A percentile compares a stretch with the other conserved stretches of the same genome.
These are phyloP conservation scores for Danio jaintianensis DNA, from an alignment of 2,797 vertebrate species.

Conservation along the genomic window DNA sequence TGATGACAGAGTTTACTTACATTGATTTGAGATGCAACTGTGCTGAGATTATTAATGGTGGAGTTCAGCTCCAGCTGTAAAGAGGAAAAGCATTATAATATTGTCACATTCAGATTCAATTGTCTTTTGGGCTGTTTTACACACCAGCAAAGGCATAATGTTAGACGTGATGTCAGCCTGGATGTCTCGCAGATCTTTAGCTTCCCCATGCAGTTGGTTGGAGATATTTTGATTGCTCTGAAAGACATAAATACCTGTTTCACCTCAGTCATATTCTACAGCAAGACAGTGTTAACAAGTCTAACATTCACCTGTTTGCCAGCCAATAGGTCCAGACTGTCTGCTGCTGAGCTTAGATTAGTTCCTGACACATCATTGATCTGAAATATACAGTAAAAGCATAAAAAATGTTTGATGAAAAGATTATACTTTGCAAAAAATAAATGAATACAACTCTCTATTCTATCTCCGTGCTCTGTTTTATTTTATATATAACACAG, in stretches of 20 bases:
- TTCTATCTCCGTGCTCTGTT: too few relatives aligned
- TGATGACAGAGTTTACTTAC: conserved; percentile 73
- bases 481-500: too few relatives aligned
- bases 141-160: conserved; percentile 73
- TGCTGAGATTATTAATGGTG: conserved; percentile 65
- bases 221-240: conserved; percentile 47
- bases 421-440: too few relatives aligned
- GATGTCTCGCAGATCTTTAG: conserved; percentile 67
- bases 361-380: conserved; percentile 68
- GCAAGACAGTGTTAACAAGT: background rate
- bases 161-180: conserved; percentile 66
- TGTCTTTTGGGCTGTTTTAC: conserved; percentile 34
- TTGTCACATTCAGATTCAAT: background rate
- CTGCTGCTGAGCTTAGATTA: conserved; percentile 73
- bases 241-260: conserved; percentile 10
- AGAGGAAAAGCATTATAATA: conserved; percentile 8
- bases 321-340: conserved; percentile 66
- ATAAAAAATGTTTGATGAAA: too few relatives aligned
- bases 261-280: background rate
- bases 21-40: conserved; percentile 58
- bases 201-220: conserved; percentile 57
- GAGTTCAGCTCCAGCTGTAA: conserved; percentile 69
- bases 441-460: too few relatives aligned
- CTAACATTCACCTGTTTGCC: conserved; percentile 63
- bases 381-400: conserved; percentile 72